These are phyloP conservation scores for Teleiodes luculella DNA, from an alignment of 2,888 invertebrate species.

Conservation along the genomic window DNA sequence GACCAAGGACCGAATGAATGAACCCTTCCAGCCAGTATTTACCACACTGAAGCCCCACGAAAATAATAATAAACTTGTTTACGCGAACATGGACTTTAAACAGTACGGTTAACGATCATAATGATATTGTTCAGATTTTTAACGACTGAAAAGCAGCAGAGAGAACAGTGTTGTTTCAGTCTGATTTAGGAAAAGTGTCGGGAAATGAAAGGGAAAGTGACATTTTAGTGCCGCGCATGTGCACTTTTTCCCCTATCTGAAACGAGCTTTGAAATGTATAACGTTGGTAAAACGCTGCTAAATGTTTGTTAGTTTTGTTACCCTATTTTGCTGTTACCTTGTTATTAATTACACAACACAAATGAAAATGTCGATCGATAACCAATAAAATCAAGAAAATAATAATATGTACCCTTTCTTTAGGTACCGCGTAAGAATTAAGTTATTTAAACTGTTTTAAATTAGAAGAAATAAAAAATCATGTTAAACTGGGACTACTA, in stretches of 20 bases:
- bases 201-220: conserved; percentile 29
- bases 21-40: conserved; percentile 29
- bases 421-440: too few species aligned
- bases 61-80: conserved; percentile 42
- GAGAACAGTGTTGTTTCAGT: conserved; percentile 46
- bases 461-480: too few species aligned
- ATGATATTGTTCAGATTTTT: conserved; percentile 26
- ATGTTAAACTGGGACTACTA: too few species aligned
- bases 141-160: conserved; percentile 46
- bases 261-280: too few species aligned
- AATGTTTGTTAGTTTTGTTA: too few species aligned
- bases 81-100: conserved; percentile 40
- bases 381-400: too few species aligned
- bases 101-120: conserved; percentile 31
- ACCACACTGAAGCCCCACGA: conserved; percentile 39
- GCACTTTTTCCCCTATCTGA: conserved; percentile 34
- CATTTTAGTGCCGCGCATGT: conserved; percentile 51
- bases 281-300: too few species aligned
- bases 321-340: too few species aligned
- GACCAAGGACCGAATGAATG: conserved; percentile 46
- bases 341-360: too few species aligned
- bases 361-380: too few species aligned
- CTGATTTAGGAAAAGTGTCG: background rate
- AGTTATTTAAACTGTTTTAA: too few species aligned
- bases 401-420: too few species aligned